Evolutionary conservation across 2,113 vertebrate species (phyloP).

Genomic region (Ciconia boyciana): DNA sequence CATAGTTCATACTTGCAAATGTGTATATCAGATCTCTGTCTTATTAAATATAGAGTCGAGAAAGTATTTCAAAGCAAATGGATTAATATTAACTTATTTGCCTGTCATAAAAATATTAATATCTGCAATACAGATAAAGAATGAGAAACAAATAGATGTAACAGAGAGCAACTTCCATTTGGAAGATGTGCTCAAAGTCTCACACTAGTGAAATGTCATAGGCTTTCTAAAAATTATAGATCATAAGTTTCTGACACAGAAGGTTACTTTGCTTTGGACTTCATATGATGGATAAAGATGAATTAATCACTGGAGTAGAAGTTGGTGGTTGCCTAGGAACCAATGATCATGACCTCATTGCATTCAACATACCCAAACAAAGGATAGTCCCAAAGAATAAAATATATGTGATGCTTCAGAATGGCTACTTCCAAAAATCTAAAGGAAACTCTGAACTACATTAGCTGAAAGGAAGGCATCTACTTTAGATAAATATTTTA

Average conservation of each 20-base stretch:
- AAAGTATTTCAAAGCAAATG: background rate
- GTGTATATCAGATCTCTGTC: background rate
- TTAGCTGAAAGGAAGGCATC: background rate
- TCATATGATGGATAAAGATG: slow-evolving; percentile 31
- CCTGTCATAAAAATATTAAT: background rate
- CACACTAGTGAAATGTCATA: background rate
- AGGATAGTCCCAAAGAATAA: background rate
- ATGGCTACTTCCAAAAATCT: background rate
- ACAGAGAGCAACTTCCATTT: background rate
- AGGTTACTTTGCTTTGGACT: slow-evolving; percentile 21
- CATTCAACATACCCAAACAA: slow-evolving; percentile 26
- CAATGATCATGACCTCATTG: slow-evolving; percentile 54
- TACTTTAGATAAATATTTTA: background rate
- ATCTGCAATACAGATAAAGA: background rate
- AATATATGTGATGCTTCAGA: background rate
- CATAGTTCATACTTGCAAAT: background rate
- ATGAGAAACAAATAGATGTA: background rate
- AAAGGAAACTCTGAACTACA: background rate
- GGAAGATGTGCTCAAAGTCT: background rate
- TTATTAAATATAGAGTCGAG: background rate
- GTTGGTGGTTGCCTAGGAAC: slow-evolving; percentile 59
- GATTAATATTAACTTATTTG: background rate
- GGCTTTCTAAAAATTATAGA: background rate
- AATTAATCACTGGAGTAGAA: slow-evolving; percentile 59
- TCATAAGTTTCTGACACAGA: slow-evolving; percentile 19